Base-by-base conservation (phyloP, 2,113 vertebrate genomes). In the Pygoscelis adeliae region DNA sequence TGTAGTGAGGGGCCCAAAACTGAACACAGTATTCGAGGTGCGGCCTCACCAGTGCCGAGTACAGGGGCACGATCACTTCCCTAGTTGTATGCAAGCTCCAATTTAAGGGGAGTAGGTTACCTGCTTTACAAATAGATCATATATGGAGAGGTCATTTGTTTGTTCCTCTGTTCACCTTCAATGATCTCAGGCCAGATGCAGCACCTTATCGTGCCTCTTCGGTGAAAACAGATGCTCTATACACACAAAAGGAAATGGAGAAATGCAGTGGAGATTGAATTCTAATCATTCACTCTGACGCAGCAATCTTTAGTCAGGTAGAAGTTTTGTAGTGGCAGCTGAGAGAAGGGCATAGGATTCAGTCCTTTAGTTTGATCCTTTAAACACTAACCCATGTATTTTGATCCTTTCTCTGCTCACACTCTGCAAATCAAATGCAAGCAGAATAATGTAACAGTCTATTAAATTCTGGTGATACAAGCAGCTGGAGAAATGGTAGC, bases 401-500 rank as follows among this genome's bases (percentile, higher is more conserved):
- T 91, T 80, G 10, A 36, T 74, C 47, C 76, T 34, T 62, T 55
- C 55, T 61, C 29, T 83, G 47, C 67, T 74, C 36, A 19, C 23
- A 10, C 52, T 52, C 40, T 46, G 65, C 30, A 87, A 78, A 36
- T 10, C 11, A 72, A 89, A 87, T 49, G 40, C 52, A 67, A 70
- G 27, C 0, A 46, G 53, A 74, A 66, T 84, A 81, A 55, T n/a
- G 15, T 65, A 49, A 67, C 38, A 77, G 66, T 27, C 73, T 73
- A 1, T 84, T 61, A 89, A 77, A 67, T 59, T 34, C 46, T 80
- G 59, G 36, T 65, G 73, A 12, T 25, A 5, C 22, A 65, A 89
- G 63, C 84, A 94, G 93, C 65, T 88, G 85, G 83, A 95, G 95
- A 93, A 86, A 59, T 61, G 85, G 93, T 89, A 89, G 90, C 94